These are phyloP conservation scores for Pitangus sulphuratus DNA, from an alignment of 2,797 vertebrate species.

Conservation along the genomic window DNA sequence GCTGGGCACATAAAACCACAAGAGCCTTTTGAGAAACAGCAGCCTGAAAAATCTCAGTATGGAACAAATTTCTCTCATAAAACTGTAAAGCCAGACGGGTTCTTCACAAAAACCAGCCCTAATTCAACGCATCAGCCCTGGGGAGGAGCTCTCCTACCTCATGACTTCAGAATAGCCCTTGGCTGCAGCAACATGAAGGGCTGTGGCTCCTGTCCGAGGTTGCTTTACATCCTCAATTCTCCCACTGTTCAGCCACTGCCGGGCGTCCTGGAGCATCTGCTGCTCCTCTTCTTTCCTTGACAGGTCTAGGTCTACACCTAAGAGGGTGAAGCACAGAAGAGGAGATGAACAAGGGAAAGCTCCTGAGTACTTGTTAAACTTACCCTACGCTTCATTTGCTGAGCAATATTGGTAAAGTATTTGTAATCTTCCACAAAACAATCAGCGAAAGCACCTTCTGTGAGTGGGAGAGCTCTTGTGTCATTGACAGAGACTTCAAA, in stretches of 20 bases:
- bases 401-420: not conserved
- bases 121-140: not conserved
- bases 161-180: constrained; percentile 82
- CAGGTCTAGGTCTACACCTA: constrained; percentile 78
- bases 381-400: not conserved
- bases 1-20: not conserved
- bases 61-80: not conserved
- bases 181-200: constrained; percentile 80
- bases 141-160: constrained; percentile 69
- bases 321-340: not conserved
- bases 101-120: not conserved
- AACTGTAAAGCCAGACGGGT: not conserved
- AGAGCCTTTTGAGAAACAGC: not conserved
- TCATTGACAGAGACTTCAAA: not conserved
- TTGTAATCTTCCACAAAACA: not conserved
- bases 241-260: constrained; percentile 81
- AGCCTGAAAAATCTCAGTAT: not conserved
- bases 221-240: constrained; percentile 75
- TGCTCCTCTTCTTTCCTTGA: constrained; percentile 79
- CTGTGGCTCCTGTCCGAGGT: constrained; percentile 77
- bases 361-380: not conserved
- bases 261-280: constrained; percentile 79
- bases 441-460: not conserved
- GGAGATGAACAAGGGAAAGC: not conserved
- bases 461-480: not conserved